Evolutionary conservation across 2,113 vertebrate species (phyloP).

Genomic region (Pagrus major): DNA sequence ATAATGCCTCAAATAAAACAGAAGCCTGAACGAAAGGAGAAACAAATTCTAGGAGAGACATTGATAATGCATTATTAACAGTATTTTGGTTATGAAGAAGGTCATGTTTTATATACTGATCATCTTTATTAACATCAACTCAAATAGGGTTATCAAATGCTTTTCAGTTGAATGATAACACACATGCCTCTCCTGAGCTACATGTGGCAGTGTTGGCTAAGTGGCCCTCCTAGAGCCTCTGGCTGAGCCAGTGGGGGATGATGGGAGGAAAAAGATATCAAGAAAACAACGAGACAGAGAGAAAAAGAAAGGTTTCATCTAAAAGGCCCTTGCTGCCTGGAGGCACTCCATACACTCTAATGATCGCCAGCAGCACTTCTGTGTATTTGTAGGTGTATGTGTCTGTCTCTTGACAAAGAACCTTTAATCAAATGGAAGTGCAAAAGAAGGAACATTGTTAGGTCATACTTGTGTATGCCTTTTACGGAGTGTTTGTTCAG

Average conservation of each 20-base stretch:
- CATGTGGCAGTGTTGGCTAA: constrained; percentile 45
- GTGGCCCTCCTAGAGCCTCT: constrained; percentile 52
- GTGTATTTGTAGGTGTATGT: constrained; percentile 32
- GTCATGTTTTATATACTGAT: not conserved
- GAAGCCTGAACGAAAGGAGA: no score
- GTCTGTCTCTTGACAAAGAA: constrained; percentile 51
- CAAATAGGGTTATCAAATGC: not conserved
- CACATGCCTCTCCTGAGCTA: not conserved
- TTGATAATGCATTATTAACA: not conserved
- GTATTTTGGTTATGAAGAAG: not conserved
- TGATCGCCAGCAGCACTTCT: constrained; percentile 66
- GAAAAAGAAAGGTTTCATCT: constrained; percentile 62
- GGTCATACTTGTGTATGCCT: constrained; percentile 24
- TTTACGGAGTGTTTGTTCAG: constrained; percentile 32
- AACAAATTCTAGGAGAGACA: not conserved
- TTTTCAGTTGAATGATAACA: constrained; percentile 5
- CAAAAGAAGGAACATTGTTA: constrained; percentile 44
- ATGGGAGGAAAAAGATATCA: constrained; percentile 31
- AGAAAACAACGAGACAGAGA: constrained; percentile 57
- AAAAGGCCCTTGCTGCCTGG: constrained; percentile 76
- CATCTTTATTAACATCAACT: not conserved
- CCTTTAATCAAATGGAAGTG: constrained; percentile 61
- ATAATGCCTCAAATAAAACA: no score
- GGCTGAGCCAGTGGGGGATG: constrained; percentile 48
- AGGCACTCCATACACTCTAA: constrained; percentile 69